A percentile compares a stretch with the other conserved stretches of the same genome.
phyloP scores from a whole-genome alignment of 2,888 invertebrate species.

The Prostheceraeus crozeri region DNA sequence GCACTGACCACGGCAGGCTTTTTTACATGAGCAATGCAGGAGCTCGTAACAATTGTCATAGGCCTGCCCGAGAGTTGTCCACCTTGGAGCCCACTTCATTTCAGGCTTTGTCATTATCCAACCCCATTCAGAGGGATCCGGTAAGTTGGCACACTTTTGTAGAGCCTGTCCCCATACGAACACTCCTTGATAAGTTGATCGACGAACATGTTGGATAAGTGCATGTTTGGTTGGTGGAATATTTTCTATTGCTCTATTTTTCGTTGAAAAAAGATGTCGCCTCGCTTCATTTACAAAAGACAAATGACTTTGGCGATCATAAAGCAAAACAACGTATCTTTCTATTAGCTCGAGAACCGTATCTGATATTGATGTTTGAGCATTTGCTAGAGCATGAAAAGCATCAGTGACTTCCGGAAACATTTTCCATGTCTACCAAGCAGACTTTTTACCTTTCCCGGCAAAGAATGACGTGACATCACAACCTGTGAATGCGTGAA shows the following conservation, averaged over 20 bases:
- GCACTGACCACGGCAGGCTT: conserved; percentile 13
- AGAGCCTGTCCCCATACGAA: conserved; percentile 37
- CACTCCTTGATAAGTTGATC: conserved; percentile 41
- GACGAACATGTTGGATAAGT: conserved; percentile 40
- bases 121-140: conserved; percentile 17
- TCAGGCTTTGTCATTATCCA: neutral
- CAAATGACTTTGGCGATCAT: conserved; percentile 38
- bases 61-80: conserved; percentile 6
- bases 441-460: neutral
- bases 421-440: conserved; percentile 23
- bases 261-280: conserved; percentile 39
- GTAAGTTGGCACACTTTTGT: neutral
- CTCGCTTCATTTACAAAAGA: conserved; percentile 39
- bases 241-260: conserved; percentile 34
- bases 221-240: conserved; percentile 42
- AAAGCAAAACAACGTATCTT: conserved; percentile 42
- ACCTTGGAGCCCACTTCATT: neutral
- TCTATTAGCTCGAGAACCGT: too few relatives aligned
- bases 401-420: conserved; percentile 16
- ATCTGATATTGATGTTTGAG: too few relatives aligned
- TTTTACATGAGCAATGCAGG: conserved; percentile 21
- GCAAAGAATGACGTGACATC: neutral
- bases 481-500: conserved; percentile 12
- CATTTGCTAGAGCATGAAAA: conserved; percentile 20
- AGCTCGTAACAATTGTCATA: conserved; percentile 9